Evolutionary conservation across 2,797 vertebrate genomes (phyloP).

Genomic region (Peromyscus melanophrys): DNA sequence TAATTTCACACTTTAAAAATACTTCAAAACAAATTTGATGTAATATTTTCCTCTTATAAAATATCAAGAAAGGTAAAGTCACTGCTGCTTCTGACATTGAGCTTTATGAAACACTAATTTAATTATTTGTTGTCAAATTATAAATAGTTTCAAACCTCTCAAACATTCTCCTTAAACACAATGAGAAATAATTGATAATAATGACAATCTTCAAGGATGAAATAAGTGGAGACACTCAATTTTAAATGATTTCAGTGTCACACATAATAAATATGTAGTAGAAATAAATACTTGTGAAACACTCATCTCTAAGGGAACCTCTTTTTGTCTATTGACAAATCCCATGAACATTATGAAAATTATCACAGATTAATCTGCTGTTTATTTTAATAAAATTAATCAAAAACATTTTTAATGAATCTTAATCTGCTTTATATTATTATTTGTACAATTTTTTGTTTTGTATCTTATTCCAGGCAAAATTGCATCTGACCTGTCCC

Average conservation of each 20-base stretch:
- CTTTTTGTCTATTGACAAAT: neutral
- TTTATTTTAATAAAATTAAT: neutral
- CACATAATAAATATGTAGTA: slow-evolving; percentile 41
- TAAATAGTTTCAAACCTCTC: slow-evolving; percentile 51
- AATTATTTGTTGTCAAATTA: slow-evolving; percentile 70
- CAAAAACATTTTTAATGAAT: neutral
- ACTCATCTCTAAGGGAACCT: neutral
- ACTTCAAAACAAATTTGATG: slow-evolving; percentile 32
- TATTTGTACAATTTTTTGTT: neutral
- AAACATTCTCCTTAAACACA: neutral
- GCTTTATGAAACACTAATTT: slow-evolving; percentile 38
- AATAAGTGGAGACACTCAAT: slow-evolving; percentile 37
- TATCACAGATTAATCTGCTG: neutral
- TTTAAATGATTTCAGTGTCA: neutral
- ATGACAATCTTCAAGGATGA: slow-evolving; percentile 23
- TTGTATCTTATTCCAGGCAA: slow-evolving; percentile 67
- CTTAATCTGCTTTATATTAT: neutral
- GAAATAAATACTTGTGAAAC: neutral
- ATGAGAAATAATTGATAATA: slow-evolving; percentile 64
- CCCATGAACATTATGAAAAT: neutral
- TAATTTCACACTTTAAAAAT: neutral
- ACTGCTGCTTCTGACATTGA: slow-evolving; percentile 44
- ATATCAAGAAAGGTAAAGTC: neutral
- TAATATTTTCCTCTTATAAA: neutral
- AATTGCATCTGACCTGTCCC: slow-evolving; percentile 67